phyloP scores from a whole-genome alignment of 1,140 invertebrate species.

The Calycopis cecrops region DNA sequence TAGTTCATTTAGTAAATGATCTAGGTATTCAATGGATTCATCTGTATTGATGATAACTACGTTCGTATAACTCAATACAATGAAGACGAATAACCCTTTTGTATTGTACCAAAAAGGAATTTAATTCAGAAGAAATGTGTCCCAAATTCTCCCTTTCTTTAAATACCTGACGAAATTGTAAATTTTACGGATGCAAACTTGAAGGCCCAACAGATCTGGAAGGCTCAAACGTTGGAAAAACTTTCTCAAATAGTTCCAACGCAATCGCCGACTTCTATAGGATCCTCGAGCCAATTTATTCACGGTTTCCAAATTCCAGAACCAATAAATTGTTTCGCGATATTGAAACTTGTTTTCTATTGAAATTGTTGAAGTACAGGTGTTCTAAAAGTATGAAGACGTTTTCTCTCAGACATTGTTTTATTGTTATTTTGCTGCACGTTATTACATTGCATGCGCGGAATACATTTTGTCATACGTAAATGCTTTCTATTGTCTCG shows the following conservation, averaged over 20 bases:
- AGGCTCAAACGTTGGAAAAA: slow-evolving; percentile 17
- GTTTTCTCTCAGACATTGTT: slow-evolving; percentile 6
- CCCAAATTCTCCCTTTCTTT: slow-evolving; percentile 4
- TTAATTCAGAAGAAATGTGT: slow-evolving; percentile 7
- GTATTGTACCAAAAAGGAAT: background rate
- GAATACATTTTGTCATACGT: background rate
- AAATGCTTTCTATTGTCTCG: no score
- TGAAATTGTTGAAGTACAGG: slow-evolving; percentile 29
- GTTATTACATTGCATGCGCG: no score
- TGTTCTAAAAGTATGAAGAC: slow-evolving; percentile 1
- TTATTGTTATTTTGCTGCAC: slow-evolving; percentile 2
- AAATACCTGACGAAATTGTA: slow-evolving; percentile 10
- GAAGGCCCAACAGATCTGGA: slow-evolving; percentile 6
- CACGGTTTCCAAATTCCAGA: slow-evolving; percentile 28
- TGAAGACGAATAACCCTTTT: background rate
- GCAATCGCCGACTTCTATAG: slow-evolving; percentile 23
- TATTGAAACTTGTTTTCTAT: slow-evolving; percentile 27
- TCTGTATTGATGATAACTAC: no score
- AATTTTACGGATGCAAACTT: slow-evolving; percentile 17
- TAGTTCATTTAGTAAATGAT: no score
- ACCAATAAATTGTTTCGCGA: slow-evolving; percentile 30
- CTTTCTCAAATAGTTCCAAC: slow-evolving; percentile 29
- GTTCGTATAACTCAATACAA: background rate
- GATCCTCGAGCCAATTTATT: slow-evolving; percentile 31
- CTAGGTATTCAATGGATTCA: no score